Percentiles rank a stretch among this genome's conserved stretches.
phyloP scores from a whole-genome alignment of 2,797 vertebrate species.

The Naso thynnoides region DNA sequence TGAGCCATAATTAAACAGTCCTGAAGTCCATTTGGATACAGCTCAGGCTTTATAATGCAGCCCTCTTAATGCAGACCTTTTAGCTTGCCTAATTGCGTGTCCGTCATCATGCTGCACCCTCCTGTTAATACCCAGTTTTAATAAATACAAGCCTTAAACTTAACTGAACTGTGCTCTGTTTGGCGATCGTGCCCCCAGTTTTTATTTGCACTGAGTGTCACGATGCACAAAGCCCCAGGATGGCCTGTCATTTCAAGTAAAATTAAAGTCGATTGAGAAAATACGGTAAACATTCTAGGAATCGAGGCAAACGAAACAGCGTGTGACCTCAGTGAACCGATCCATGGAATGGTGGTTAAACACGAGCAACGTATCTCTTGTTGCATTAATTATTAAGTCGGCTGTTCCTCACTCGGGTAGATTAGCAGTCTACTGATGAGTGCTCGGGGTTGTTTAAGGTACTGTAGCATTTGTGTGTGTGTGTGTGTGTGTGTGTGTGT shows the following conservation, averaged over 20 bases:
- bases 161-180: conserved; percentile 52
- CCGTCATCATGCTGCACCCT: conserved; percentile 60
- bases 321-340: conserved; percentile 73
- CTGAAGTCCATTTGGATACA: conserved; percentile 69
- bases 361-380: conserved; percentile 84
- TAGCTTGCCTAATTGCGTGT: conserved; percentile 68
- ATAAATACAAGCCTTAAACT: conserved; percentile 58
- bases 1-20: conserved; percentile 75
- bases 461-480: conserved; percentile 58
- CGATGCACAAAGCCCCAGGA: conserved; percentile 18
- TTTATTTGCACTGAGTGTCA: conserved; percentile 47
- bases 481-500: conserved; percentile 29
- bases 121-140: conserved; percentile 62
- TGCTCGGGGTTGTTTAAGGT: conserved; percentile 82
- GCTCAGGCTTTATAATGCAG: conserved; percentile 60
- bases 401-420: conserved; percentile 84
- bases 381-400: conserved; percentile 88
- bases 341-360: conserved; percentile 86
- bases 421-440: conserved; percentile 81
- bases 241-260: conserved; percentile 19
- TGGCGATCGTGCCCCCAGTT: conserved; percentile 31
- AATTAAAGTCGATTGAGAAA: conserved; percentile 32
- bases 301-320: conserved; percentile 44
- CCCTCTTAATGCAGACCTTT: conserved; percentile 71
- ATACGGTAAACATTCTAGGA: conserved; percentile 57